Conservation (phyloP, 2,797 vertebrate genomes). For the Halcyon leucocephala region DNA sequence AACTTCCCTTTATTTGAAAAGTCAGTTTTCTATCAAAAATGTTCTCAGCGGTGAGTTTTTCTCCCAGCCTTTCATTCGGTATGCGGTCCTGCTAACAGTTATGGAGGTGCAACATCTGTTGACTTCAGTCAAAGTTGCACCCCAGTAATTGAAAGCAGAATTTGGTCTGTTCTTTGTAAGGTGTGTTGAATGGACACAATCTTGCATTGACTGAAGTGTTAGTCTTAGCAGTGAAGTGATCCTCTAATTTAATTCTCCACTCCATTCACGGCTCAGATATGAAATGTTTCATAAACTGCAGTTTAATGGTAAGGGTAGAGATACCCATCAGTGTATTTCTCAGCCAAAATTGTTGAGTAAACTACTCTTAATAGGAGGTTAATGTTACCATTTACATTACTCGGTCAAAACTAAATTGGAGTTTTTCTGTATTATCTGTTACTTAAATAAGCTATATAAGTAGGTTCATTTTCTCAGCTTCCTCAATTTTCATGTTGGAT, state of each 20-base stretch:
- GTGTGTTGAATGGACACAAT: constrained; percentile 47
- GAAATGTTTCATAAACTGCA: constrained; percentile 39
- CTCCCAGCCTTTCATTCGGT: constrained; percentile 11
- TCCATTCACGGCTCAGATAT: background rate
- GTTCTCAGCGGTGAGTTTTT: constrained; percentile 14
- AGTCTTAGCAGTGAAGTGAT: constrained; percentile 45
- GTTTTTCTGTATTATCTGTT: constrained; percentile 17
- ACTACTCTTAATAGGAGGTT: constrained; percentile 32
- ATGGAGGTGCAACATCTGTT: constrained; percentile 60
- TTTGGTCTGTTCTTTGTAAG: constrained; percentile 48
- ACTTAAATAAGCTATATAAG: background rate
- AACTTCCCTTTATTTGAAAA: constrained; percentile 15
- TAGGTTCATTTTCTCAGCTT: constrained; percentile 36
- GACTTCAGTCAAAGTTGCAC: constrained; percentile 62
- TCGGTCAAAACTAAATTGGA: constrained; percentile 6
- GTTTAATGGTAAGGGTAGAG: constrained; percentile 21
- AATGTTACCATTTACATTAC: constrained; percentile 20
- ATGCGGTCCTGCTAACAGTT: constrained; percentile 43
- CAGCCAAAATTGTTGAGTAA: constrained; percentile 37
- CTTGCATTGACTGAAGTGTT: constrained; percentile 39
- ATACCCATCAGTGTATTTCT: background rate
- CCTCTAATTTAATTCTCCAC: constrained; percentile 46
- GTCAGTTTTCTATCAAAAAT: constrained; percentile 21
- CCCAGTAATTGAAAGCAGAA: constrained; percentile 70
- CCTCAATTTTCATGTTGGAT: background rate